These are phyloP conservation scores for Trochalopteron elliotii DNA, from an alignment of 2,113 vertebrate species.

Conservation along the genomic window DNA sequence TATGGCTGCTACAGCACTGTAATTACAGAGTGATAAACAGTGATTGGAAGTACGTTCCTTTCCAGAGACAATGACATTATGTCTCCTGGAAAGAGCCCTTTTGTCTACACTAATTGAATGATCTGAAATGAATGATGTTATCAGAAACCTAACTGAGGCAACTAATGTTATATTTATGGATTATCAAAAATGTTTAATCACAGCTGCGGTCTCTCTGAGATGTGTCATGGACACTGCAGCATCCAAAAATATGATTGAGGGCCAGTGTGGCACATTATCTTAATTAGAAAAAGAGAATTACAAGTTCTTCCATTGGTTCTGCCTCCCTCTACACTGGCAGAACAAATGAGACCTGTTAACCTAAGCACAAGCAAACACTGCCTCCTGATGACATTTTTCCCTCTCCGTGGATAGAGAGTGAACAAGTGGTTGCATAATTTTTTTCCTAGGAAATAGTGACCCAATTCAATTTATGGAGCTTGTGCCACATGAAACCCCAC, in stretches of 20 bases:
- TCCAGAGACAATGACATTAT: constrained; percentile 65
- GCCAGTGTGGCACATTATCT: neutral
- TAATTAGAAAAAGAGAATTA: constrained; percentile 45
- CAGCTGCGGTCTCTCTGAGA: neutral
- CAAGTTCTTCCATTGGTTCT: constrained; percentile 17
- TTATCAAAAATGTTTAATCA: constrained; percentile 65
- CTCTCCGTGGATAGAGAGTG: neutral
- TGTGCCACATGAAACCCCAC: rapidly evolving
- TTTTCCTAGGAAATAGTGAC: neutral
- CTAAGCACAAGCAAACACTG: neutral
- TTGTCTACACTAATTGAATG: constrained; percentile 71
- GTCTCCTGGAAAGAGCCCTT: constrained; percentile 56
- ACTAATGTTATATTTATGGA: constrained; percentile 58
- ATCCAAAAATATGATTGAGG: constrained; percentile 31
- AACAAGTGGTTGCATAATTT: neutral
- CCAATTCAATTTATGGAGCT: neutral
- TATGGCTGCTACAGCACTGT: constrained; percentile 57
- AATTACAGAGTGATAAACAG: constrained; percentile 79
- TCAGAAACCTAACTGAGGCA: constrained; percentile 56
- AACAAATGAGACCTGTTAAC: constrained; percentile 43
- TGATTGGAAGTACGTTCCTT: constrained; percentile 69
- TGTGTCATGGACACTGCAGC: neutral
- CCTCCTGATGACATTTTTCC: constrained; percentile 18
- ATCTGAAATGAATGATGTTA: constrained; percentile 65
- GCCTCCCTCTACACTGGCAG: neutral